Conservation (phyloP, 2,797 vertebrate species). For the Enteromius radiatus region DNA sequence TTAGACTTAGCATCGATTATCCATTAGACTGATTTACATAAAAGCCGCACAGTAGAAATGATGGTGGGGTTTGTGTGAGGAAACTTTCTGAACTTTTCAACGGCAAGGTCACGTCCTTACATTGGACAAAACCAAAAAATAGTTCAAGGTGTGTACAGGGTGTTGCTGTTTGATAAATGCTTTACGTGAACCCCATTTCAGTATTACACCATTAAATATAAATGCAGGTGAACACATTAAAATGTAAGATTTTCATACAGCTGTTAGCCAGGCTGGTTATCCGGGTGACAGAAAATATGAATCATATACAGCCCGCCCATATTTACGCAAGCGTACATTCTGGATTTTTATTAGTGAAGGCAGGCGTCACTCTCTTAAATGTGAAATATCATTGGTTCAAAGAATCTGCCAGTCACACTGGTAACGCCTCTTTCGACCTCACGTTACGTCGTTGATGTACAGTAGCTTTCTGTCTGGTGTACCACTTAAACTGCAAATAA, state of each 20-base stretch:
- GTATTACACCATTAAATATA: neutral
- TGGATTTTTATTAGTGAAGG: constrained; percentile 45
- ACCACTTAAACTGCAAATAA: constrained; percentile 20
- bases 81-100: constrained; percentile 31
- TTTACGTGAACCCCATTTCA: rapidly evolving
- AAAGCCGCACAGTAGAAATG: neutral
- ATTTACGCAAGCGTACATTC: neutral
- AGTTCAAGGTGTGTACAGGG: neutral
- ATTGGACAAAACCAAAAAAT: neutral
- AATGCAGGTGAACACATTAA: neutral
- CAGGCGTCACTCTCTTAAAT: neutral
- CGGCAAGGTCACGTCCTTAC: constrained; percentile 65
- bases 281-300: constrained; percentile 50
- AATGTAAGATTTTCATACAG: neutral
- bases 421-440: constrained; percentile 40
- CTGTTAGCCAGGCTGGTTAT: neutral
- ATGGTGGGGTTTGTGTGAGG: neutral
- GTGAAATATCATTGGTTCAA: constrained; percentile 38
- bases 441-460: constrained; percentile 54
- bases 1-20: neutral
- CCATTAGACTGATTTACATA: neutral
- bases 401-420: constrained; percentile 24
- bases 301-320: constrained; percentile 33
- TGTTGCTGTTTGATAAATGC: neutral
- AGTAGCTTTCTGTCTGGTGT: constrained; percentile 5